These are phyloP conservation scores for Willisornis vidua DNA, from an alignment of 2,113 vertebrate genomes.

Conservation along the genomic window DNA sequence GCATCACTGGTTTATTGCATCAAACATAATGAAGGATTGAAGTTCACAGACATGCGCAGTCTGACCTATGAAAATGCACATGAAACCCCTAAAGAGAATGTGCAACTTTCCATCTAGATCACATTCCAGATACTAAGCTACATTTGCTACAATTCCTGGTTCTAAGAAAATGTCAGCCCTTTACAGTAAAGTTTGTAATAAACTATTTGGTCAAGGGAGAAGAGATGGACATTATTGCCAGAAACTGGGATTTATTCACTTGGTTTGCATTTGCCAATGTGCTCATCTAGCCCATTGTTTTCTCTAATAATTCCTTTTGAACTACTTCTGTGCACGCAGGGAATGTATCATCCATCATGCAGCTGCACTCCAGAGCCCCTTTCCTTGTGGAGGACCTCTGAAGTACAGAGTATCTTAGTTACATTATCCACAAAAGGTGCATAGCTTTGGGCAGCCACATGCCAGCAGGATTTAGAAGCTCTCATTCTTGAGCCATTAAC, in stretches of 20 bases:
- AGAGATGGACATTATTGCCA: not conserved
- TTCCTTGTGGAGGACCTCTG: not conserved
- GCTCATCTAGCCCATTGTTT: not conserved
- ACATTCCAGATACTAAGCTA: not conserved
- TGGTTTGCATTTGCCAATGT: not conserved
- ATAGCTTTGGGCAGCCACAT: not conserved
- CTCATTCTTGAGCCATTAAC: not conserved
- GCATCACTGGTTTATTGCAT: not conserved
- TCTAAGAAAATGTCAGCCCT: not conserved
- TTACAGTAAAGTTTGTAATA: not conserved
- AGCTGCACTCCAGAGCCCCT: not conserved
- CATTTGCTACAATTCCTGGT: not conserved
- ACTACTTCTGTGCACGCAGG: not conserved
- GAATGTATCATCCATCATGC: not conserved
- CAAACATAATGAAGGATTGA: not conserved
- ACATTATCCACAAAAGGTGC: not conserved
- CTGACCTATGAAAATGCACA: not conserved
- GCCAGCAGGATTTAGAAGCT: not conserved
- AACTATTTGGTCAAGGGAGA: not conserved
- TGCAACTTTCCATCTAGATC: not conserved
- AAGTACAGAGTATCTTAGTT: not conserved
- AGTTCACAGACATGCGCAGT: fast-evolving
- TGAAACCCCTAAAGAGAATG: fast-evolving
- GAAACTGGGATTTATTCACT: not conserved
- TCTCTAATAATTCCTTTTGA: not conserved